A percentile compares a stretch with the other conserved stretches of the same genome.
These are phyloP conservation scores for Aspidapion aeneum DNA, from an alignment of 2,888 invertebrate genomes.

Conservation along the genomic window DNA sequence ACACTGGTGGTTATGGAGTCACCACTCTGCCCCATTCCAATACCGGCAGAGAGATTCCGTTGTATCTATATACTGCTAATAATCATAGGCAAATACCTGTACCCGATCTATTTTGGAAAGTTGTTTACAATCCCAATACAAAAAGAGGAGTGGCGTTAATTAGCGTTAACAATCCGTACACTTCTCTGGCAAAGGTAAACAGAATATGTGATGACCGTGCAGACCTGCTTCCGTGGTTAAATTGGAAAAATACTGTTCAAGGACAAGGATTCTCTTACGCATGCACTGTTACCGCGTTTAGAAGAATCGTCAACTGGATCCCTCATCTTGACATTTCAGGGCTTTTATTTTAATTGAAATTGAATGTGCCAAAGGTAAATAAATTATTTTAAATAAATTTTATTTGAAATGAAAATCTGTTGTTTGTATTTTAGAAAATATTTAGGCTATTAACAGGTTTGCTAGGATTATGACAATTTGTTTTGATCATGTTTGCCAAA, in stretches of 20 bases:
- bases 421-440: too few relatives aligned
- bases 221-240: conserved; percentile 56
- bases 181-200: conserved; percentile 27
- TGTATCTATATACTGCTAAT: conserved; percentile 38
- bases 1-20: conserved; percentile 57
- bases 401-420: too few relatives aligned
- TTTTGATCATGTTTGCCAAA: conserved; percentile 50
- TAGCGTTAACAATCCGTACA: conserved; percentile 60
- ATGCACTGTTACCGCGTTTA: conserved; percentile 55
- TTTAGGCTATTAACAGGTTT: conserved; percentile 46
- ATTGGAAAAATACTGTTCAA: conserved; percentile 53
- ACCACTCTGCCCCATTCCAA: conserved; percentile 54
- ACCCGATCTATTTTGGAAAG: conserved; percentile 57
- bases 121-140: conserved; percentile 53
- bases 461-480: conserved; percentile 53
- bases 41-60: conserved; percentile 31
- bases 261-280: too few relatives aligned
- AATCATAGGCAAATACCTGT: conserved; percentile 49
- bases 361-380: too few relatives aligned
- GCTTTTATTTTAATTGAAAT: conserved; percentile 28
- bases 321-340: conserved; percentile 51
- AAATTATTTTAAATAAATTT: too few relatives aligned
- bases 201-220: conserved; percentile 51
- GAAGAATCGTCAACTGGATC: conserved; percentile 52
- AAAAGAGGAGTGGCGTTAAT: conserved; percentile 57